Base-by-base conservation (phyloP, 2,113 vertebrate genomes). In the Tapirus terrestris region DNA sequence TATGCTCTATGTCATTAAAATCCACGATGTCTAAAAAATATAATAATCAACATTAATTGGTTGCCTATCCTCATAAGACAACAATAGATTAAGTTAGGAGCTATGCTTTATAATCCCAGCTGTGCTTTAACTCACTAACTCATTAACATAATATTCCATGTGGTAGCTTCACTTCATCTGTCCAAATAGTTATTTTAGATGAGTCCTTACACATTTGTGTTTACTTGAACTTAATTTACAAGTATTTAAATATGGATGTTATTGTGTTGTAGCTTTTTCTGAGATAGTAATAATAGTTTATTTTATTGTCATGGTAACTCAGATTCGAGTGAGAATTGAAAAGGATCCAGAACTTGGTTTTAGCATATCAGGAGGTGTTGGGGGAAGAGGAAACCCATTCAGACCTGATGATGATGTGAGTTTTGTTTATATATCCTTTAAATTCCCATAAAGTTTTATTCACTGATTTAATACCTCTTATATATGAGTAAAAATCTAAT, bases 311-410 rank as follows among this genome's bases (percentile, higher is more conserved):
- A 20, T 93, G 88, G 9, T 97, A 95, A 92, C 89, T 97, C 98
- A 99, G 99, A 99, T 99, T 96, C 99, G 99, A 94, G 99, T 99
- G 97, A 99, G 99, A 98, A 98, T 99, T 95, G 99, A 99, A 98
- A 99, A 99, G 98, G 99, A 99, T 98, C 99, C 99, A 67, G 99
- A 99, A 98, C 99, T 99, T 97, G 99, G 99, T 96, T 99, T 99
- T 99, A 99, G 99, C 98, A 99, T 99, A 99, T 99, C 99, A 51
- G 99, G 99, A 98, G 99, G 99, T 98, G 98, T 99, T 60, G 99
- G 99, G 75, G 99, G 99, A 23, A 99, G 99, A 98, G 99, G 99
- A 96, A 99, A 99, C 96, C 99, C 99, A 43, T 99, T 99, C 97
- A 99, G 98, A 96, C 99, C 99, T 85, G 99, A 99, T 39, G 99